Base-by-base conservation (phyloP, 2,113 vertebrate species). In the Microcebus lehilahytsara region DNA sequence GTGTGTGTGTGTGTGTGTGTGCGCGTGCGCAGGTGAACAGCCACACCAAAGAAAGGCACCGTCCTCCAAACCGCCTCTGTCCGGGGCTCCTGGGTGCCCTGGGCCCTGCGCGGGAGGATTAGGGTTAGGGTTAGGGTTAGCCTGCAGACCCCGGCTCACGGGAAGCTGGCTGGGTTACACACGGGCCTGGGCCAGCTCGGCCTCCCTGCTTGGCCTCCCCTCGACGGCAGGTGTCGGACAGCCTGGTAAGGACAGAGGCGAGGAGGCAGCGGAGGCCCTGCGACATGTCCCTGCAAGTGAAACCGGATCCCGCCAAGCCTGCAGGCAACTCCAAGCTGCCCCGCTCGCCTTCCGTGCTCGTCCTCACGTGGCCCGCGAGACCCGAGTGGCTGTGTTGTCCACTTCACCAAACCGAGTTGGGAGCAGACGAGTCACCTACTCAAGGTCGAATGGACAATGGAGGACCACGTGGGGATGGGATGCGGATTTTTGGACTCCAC, bases 311-410 rank as follows among this genome's bases (percentile, higher is more conserved):
- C 40, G 2, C 10, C 0, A 1, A 30, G 13, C 42, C 20, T 7
- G 0, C 14, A 56, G 49, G 4, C 34, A 0, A n/a, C 81, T 22
- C 22, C 14, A 3, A 10, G 40, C 51, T 1, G 3, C 34, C 3
- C 2, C 12, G 0, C 72, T 17, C 14, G 60, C 46, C 11, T 32
- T 64, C 62, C 0, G 51, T 3, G 0, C 5, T 22, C 6, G 5
- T 6, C 46, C 75, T 22, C 34, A 2, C 1, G 13, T 0, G 7
- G 30, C 19, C 51, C 0, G 51, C 0, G 14, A 46, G 80, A 17
- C 10, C 0, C 7, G 27, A 34, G 34, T 40, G 8, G 40, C 2
- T 27, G 9, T 0, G 0, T 56, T 1, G 22, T 9, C n/a, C 67
- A 10, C 8, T 34, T 42, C 1, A 42, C 30, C 6, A 25, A 22